Percentiles rank a stretch among this genome's conserved stretches.
Evolutionary conservation across 2,113 vertebrate species (phyloP).

Genomic region (Eonycteris spelaea): DNA sequence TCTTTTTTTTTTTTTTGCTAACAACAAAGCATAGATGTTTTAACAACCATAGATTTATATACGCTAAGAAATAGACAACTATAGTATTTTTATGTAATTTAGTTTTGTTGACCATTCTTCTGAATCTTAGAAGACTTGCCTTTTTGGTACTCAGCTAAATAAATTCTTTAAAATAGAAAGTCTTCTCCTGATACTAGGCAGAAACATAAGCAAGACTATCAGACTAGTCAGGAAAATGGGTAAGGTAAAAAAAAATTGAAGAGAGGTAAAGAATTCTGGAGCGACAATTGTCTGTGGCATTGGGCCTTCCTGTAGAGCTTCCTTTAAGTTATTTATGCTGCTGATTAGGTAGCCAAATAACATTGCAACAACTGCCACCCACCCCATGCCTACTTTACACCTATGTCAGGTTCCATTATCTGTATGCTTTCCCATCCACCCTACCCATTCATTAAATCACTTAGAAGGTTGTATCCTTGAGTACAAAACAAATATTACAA

Average conservation of each 20-base stretch:
- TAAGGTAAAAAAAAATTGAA: not conserved
- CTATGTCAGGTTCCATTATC: not conserved
- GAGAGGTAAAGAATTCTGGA: not conserved
- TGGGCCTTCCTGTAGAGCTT: not conserved
- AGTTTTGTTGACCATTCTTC: not conserved
- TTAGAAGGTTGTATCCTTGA: not conserved
- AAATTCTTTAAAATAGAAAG: not conserved
- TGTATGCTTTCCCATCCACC: fast-evolving
- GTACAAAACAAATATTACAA: not conserved
- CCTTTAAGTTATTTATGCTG: not conserved
- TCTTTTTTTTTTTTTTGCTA: not conserved
- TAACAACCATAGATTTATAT: not conserved
- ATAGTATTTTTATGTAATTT: not conserved
- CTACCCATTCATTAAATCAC: not conserved
- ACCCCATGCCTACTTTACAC: fast-evolving
- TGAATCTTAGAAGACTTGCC: not conserved
- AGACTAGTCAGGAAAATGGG: not conserved
- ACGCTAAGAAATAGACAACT: not conserved
- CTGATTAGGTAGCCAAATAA: not conserved
- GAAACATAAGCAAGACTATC: not conserved
- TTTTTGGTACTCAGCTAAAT: not conserved
- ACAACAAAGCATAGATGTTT: not conserved
- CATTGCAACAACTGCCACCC: not conserved
- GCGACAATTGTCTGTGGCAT: not conserved
- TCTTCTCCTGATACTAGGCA: no score